Conservation (phyloP, 2,113 vertebrate species). For the Xiphias gladius region DNA sequence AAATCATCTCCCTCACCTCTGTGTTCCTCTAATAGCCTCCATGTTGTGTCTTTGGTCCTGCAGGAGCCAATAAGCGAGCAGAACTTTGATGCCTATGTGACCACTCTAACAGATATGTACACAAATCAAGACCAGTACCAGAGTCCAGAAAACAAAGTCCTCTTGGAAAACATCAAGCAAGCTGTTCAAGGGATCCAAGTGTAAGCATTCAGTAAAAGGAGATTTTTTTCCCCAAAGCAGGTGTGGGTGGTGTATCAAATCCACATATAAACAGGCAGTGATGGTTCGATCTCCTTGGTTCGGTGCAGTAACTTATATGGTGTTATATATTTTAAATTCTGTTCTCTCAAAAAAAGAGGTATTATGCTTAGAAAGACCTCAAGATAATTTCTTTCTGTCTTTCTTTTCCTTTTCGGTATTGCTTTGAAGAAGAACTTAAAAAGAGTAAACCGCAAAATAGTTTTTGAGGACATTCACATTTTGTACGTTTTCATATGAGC, state of each 20-base stretch:
- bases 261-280: slow-evolving; percentile 62
- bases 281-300: slow-evolving; percentile 88
- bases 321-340: slow-evolving; percentile 92
- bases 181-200: slow-evolving; percentile 99
- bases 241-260: slow-evolving; percentile 37
- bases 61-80: slow-evolving; percentile 99
- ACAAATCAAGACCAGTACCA: slow-evolving; percentile 99
- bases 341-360: slow-evolving; percentile 88
- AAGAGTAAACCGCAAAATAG: slow-evolving; percentile 92
- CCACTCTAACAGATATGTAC: slow-evolving; percentile 99
- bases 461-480: slow-evolving; percentile 98
- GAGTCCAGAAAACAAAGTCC: slow-evolving; percentile 98
- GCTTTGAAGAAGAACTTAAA: slow-evolving; percentile 91
- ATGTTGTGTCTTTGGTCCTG: slow-evolving; percentile 51
- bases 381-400: slow-evolving; percentile 79
- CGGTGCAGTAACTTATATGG: slow-evolving; percentile 93
- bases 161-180: slow-evolving; percentile 99
- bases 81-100: slow-evolving; percentile 99
- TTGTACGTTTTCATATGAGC: slow-evolving; percentile 99
- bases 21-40: neutral
- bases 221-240: slow-evolving; percentile 59
- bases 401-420: slow-evolving; percentile 89
- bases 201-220: slow-evolving; percentile 87
- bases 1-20: neutral
- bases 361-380: slow-evolving; percentile 92